Conservation (phyloP, 2,113 vertebrate species). For the Neomonachus schauinslandi region DNA sequence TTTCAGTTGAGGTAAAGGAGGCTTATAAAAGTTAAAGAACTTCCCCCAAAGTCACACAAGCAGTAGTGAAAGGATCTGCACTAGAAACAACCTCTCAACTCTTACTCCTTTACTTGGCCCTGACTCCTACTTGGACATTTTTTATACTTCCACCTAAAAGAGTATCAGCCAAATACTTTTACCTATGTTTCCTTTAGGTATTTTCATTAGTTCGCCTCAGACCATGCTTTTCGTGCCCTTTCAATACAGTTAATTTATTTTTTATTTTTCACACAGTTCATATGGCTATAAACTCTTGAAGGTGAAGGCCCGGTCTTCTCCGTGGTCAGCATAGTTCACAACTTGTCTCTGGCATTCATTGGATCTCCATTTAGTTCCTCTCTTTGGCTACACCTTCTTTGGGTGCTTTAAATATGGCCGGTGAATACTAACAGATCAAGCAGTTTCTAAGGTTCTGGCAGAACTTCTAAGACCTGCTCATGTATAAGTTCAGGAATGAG, state of each 20-base stretch:
- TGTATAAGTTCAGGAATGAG: constrained; percentile 25
- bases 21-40: constrained; percentile 44
- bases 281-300: constrained; percentile 36
- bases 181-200: constrained; percentile 1
- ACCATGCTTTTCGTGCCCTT: neutral
- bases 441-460: neutral
- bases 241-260: neutral
- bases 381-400: neutral
- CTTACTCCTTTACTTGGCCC: neutral
- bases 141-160: neutral
- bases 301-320: constrained; percentile 1
- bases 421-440: neutral
- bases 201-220: constrained; percentile 1
- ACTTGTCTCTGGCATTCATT: neutral
- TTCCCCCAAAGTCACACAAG: neutral
- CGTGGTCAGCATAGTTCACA: neutral
- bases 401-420: neutral
- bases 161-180: constrained; percentile 25
- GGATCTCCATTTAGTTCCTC: neutral
- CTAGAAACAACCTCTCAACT: neutral
- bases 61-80: neutral
- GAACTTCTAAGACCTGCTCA: neutral
- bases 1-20: constrained; percentile 19
- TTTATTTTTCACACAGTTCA: neutral
- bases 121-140: neutral